Conservation (phyloP, 2,113 vertebrate species). For the Rhodinocichla rosea region DNA sequence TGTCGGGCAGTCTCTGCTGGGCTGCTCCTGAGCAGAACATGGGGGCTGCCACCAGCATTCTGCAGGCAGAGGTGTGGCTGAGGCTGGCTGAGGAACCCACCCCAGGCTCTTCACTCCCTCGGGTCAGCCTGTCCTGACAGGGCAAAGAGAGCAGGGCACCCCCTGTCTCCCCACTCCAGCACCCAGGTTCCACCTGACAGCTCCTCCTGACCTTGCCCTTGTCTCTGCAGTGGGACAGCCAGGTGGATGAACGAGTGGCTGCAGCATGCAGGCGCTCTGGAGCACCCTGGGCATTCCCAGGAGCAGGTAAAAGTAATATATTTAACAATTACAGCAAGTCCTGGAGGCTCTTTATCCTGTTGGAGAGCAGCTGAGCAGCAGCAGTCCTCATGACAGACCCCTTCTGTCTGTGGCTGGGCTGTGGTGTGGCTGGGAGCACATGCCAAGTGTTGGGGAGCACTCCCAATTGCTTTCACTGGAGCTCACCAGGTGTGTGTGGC, state of each 20-base stretch:
- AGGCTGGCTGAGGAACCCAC: not conserved
- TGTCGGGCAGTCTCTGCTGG: rapidly evolving
- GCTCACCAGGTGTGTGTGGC: not conserved
- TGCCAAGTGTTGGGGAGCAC: not conserved
- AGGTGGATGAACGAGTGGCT: rapidly evolving
- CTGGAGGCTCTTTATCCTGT: not conserved
- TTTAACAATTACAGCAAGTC: not conserved
- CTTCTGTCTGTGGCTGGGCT: not conserved
- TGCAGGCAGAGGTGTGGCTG: rapidly evolving
- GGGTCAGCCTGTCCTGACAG: not conserved
- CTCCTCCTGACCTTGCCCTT: not conserved
- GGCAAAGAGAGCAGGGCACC: rapidly evolving
- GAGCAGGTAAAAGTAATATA: not conserved
- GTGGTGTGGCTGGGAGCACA: not conserved
- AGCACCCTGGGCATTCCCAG: not conserved
- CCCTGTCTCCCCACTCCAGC: not conserved
- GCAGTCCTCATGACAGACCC: rapidly evolving
- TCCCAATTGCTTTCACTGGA: not conserved
- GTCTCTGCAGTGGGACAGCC: rapidly evolving
- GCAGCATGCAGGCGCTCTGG: not conserved
- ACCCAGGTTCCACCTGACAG: rapidly evolving
- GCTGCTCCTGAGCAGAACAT: not conserved
- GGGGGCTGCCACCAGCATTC: rapidly evolving
- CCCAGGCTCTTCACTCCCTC: not conserved
- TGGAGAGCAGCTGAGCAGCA: not conserved